A percentile compares a stretch with the other conserved stretches of the same genome.
phyloP scores from a whole-genome alignment of 2,888 invertebrate species.

The Plusia festucae region DNA sequence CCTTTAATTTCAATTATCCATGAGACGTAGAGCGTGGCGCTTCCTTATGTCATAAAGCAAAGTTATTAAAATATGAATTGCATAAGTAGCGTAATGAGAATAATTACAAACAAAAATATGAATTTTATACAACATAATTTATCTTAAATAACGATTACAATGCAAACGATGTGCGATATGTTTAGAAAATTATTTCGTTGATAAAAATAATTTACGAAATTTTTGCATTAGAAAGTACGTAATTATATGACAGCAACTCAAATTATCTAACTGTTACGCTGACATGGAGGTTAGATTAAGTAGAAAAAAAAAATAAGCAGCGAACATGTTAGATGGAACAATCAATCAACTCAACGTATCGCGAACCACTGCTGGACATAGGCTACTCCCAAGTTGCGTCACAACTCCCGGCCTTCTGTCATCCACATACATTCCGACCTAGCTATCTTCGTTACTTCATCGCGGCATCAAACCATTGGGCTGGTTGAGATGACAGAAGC shows the following conservation, averaged over 20 bases:
- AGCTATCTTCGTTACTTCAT: no score
- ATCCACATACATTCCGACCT: no score
- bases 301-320: no score
- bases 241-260: neutral
- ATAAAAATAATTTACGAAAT: neutral
- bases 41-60: constrained; percentile 22
- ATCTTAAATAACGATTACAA: neutral
- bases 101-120: constrained; percentile 6
- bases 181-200: neutral
- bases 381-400: no score
- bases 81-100: constrained; percentile 21
- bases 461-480: no score
- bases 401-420: no score
- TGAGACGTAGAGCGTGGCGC: constrained; percentile 13
- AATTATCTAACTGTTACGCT: neutral
- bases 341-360: no score
- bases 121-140: constrained; percentile 5
- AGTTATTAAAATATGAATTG: constrained; percentile 24
- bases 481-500: no score
- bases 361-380: no score
- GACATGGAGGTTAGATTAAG: no score
- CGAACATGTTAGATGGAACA: no score
- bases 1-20: constrained; percentile 24
- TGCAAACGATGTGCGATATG: neutral
- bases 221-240: neutral